Evolutionary conservation across 2,113 vertebrate genomes (phyloP), one percentile per base, ranked within the genome.

Genomic region (Seriola aureovittata): DNA sequence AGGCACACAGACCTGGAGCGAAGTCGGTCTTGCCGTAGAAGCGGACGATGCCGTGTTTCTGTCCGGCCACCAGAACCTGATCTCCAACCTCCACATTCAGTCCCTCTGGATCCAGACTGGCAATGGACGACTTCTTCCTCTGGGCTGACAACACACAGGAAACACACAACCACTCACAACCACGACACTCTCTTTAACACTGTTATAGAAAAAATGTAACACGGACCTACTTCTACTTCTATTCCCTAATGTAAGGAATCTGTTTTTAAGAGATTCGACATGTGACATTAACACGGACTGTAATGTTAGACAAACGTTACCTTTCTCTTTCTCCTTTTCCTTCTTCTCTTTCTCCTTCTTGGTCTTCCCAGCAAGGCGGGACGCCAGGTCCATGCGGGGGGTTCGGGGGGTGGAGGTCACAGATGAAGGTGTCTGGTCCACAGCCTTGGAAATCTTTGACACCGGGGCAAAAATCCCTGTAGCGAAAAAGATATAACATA

Each of bases 1-100:
- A 5, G 38, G 44, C 9, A 14, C 5, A 32, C 76, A 11, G 32
- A 97, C 97, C 97, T 88, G 97, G 97, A 74, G 97, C 97, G 72
- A 98, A 98, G 92, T 98, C 97, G 0, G 97, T 98, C 78, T 98
- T 98, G 5, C 97, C 97, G 0, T 96, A 97, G 91, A 95, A 98
- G 36, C 97, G 96, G 5, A 97, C 94, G 1, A 93, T 84, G 17
- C 97, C 97, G 42, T 96, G 93, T 81, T 98, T 98, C 94, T 97
- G 97, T 62, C 97, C 97, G 0, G 97, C 97, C 0, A 98, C 97
- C 3, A 98, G 92, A 42, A 98, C 97, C 36, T 97, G 96, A 81
- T 98, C 97, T 21, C 97, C 97, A 0, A 98, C 94, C 25, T 97
- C 96, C 13, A 96, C 96, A 23, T 96, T 97, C 54, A 96, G 54